Conservation (phyloP, 92 coral and sea anemone genomes). For the Paramuricea clavata region DNA sequence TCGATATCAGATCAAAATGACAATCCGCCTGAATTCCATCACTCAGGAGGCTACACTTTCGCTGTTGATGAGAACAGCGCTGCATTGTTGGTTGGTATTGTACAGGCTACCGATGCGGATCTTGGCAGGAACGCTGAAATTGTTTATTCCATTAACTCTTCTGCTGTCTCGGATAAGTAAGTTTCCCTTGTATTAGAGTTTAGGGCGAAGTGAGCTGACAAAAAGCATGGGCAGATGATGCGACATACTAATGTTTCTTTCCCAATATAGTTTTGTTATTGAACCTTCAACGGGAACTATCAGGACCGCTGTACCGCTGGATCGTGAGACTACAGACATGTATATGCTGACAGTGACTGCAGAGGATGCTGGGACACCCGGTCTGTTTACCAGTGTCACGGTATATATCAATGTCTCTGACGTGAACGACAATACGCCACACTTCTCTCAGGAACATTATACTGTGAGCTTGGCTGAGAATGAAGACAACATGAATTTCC, state of each 20-base stretch:
- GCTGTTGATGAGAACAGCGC: conserved; percentile 86
- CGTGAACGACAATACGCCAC: conserved; percentile 91
- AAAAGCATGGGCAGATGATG: neutral
- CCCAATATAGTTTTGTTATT: conserved; percentile 72
- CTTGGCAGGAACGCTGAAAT: conserved; percentile 79
- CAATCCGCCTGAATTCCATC: conserved; percentile 81
- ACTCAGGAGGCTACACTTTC: conserved; percentile 81
- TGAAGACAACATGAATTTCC: conserved; percentile 65
- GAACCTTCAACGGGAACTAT: conserved; percentile 80
- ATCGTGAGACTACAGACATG: conserved; percentile 80
- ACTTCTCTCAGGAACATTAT: conserved; percentile 86
- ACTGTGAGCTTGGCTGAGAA: conserved; percentile 79
- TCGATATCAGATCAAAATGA: conserved; percentile 83
- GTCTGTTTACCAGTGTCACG: conserved; percentile 69
- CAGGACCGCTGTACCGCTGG: conserved; percentile 82
- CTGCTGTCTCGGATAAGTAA: conserved; percentile 77
- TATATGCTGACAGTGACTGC: conserved; percentile 78
- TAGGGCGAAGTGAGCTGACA: neutral
- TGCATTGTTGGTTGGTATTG: conserved; percentile 83
- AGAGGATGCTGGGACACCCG: conserved; percentile 70
- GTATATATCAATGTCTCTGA: conserved; percentile 87
- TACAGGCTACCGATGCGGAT: conserved; percentile 88
- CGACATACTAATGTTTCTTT: neutral
- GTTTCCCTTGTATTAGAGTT: conserved; percentile 14
- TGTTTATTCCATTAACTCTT: conserved; percentile 72